Conservation (phyloP, 2,888 invertebrate genomes). For the Stegophylla sp. region DNA sequence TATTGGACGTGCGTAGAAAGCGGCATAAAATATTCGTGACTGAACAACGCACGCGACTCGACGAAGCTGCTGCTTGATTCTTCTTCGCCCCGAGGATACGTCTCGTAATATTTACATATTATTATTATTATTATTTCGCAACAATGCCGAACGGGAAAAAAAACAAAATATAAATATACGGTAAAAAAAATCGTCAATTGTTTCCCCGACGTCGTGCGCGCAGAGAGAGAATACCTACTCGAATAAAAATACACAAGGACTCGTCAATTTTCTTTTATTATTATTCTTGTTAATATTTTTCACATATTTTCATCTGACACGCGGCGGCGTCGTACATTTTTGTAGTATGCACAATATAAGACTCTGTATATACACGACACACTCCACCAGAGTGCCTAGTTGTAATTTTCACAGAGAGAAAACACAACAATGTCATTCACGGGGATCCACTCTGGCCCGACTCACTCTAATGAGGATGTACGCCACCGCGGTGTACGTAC, state of each 20-base stretch:
- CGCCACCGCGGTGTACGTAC: not conserved
- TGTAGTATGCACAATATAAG: not conserved
- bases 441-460: constrained; percentile 9
- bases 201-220: not conserved
- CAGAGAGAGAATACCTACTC: no score
- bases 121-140: no score
- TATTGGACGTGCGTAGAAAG: constrained; percentile 32
- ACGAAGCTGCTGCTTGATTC: no score
- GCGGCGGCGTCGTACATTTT: not conserved
- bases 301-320: no score
- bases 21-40: constrained; percentile 36
- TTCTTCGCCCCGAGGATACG: not conserved
- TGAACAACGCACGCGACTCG: not conserved
- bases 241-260: no score
- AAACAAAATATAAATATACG: not conserved
- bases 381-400: no score
- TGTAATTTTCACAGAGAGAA: not conserved
- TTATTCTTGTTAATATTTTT: no score
- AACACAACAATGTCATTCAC: not conserved
- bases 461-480: constrained; percentile 56
- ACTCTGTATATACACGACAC: not conserved
- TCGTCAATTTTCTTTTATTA: no score
- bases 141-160: constrained; percentile 28
- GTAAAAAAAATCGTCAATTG: constrained; percentile 20
- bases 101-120: not conserved